Evolutionary conservation across 2,797 vertebrate species (phyloP).

Genomic region (Muraenolepis orangiensis): DNA sequence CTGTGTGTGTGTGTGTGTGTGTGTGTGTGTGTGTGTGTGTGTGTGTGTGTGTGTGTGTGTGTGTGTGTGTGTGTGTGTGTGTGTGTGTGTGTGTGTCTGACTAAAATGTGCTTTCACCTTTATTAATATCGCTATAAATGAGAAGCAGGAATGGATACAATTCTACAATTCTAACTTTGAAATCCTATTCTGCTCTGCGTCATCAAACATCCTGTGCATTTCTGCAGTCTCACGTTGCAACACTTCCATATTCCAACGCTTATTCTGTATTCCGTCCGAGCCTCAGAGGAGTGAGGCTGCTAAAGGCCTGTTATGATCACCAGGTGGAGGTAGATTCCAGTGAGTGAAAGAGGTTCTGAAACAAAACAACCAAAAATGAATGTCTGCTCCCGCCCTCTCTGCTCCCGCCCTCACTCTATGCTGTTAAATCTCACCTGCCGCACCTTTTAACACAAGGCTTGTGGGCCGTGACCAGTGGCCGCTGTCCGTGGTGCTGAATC

Average conservation of each 20-base stretch:
- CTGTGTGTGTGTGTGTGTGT: neutral
- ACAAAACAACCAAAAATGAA: neutral
- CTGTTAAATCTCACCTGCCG: neutral
- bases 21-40: conserved; percentile 9
- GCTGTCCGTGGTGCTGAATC: too few relatives aligned
- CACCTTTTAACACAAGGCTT: neutral
- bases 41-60: conserved; percentile 4
- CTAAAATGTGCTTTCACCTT: neutral
- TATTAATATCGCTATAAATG: neutral
- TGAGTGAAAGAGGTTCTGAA: neutral
- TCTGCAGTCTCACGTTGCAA: neutral
- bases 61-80: conserved; percentile 6
- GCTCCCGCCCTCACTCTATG: neutral
- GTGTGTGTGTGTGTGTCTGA: conserved; percentile 1
- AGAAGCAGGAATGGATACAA: neutral
- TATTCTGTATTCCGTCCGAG: too few relatives aligned
- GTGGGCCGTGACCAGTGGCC: neutral
- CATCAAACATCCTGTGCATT: neutral
- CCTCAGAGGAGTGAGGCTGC: neutral
- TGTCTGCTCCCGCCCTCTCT: too few relatives aligned
- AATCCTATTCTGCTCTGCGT: neutral
- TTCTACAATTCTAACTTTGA: neutral
- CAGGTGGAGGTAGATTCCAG: neutral
- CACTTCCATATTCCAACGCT: neutral
- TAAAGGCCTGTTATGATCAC: neutral